Evolutionary conservation across 2,888 invertebrate species (phyloP).

Genomic region (Stenodema calcarata): DNA sequence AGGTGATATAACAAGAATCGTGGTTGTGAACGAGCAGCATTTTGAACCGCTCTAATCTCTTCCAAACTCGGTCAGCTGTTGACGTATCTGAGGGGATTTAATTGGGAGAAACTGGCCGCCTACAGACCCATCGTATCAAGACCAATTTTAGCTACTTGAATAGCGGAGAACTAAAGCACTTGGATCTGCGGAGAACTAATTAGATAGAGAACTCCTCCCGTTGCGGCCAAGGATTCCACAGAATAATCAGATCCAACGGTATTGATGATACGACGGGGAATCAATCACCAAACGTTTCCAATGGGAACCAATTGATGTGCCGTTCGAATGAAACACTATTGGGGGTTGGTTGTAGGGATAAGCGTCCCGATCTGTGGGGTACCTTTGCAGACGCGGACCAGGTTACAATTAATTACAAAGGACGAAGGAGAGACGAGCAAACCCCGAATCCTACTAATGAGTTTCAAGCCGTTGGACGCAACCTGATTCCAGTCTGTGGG

Average conservation of each 20-base stretch:
- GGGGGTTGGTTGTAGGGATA: neutral
- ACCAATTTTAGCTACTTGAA: neutral
- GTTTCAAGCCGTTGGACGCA: neutral
- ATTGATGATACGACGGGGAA: neutral
- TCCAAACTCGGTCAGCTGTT: neutral
- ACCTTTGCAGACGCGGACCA: neutral
- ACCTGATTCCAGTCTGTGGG: too few species aligned
- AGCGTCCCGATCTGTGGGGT: neutral
- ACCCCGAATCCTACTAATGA: slow-evolving; percentile 2
- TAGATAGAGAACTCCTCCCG: neutral
- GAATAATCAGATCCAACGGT: neutral
- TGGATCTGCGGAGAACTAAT: neutral
- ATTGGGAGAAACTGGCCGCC: neutral
- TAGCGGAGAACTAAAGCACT: neutral
- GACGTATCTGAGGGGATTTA: neutral
- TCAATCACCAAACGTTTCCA: slow-evolving; percentile 5
- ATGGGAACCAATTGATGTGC: neutral
- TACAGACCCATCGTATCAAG: neutral
- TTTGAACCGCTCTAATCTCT: too few species aligned
- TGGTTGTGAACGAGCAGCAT: too few species aligned
- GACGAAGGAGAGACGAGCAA: neutral
- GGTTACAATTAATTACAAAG: slow-evolving; percentile 12
- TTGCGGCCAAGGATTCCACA: neutral
- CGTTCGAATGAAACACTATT: neutral
- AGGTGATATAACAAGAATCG: too few species aligned